Base-by-base conservation (phyloP, 2,797 vertebrate species). In the Eulemur albifrons region DNA sequence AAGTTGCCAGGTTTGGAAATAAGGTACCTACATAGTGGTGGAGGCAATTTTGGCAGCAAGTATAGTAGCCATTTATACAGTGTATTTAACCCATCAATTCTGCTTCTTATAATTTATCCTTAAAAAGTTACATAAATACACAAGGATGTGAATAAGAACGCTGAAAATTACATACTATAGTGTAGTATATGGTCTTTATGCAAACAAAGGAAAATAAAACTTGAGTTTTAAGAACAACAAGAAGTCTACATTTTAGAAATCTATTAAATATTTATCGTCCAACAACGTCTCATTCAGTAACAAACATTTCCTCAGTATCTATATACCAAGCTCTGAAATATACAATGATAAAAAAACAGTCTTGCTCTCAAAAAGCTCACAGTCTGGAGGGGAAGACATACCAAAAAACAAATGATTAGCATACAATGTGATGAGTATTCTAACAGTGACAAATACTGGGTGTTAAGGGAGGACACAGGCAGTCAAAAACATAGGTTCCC, bases 81-180 rank as follows among this genome's bases (percentile, higher is more conserved):
- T 21, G 72, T 38, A 69, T 79, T 72, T 84, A 27, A 84, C 8
- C 18, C 14, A 89, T 25, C 8, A 10, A 76, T 70, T 88, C 69
- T 83, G n/a, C 43, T 92, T 88, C 25, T 70, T 38, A 32, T 45
- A 38, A 32, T 63, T 23, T 65, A 91, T 54, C 32, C 75, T 72
- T 73, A 80, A 80, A 90, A 86, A 72, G 32, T 73, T 86, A 72
- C 30, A 87, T 72, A 85, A 90, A 85, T 72, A 75, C 14, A 82
- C n/a, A 75, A 86, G 32, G 32, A 82, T 65, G 17, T 75, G 35
- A 94, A 76, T 84, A 84, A 54, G 59, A 23, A 77, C 27, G 70
- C 25, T 61, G 21, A 40, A 52, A 65, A 65, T 63, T 75, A 75
- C 25, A 30, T 63, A 83, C 30, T 65, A n/a, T 4, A 76, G 30